Conservation (phyloP, 2,888 invertebrate species). For the Pilophorus perplexus region DNA sequence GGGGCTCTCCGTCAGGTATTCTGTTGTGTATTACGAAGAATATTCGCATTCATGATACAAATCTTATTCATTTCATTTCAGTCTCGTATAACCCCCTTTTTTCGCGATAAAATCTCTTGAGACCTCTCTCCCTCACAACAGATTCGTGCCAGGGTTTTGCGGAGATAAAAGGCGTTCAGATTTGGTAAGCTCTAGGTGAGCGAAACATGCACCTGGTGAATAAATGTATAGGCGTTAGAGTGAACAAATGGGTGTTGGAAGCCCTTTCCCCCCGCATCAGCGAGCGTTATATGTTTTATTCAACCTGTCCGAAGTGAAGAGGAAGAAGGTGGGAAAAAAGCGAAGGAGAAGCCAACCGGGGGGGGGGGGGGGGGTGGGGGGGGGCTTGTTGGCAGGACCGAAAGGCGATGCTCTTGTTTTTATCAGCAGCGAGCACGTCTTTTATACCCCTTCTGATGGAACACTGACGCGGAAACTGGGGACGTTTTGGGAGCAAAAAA, state of each 20-base stretch:
- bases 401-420: conserved; percentile 5
- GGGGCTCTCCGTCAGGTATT: too few relatives aligned
- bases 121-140: conserved; percentile 14
- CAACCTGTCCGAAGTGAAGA: conserved; percentile 34
- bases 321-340: background rate
- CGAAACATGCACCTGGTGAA: conserved; percentile 40
- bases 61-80: conserved; percentile 25
- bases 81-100: background rate
- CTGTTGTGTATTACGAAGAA: too few relatives aligned
- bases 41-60: conserved; percentile 5
- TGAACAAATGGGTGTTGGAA: conserved; percentile 39
- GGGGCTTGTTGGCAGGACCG: background rate
- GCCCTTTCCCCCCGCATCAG: conserved; percentile 25
- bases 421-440: too few relatives aligned
- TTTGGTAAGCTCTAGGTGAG: conserved; percentile 32
- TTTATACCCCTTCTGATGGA: too few relatives aligned
- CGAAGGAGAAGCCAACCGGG: background rate
- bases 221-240: conserved; percentile 40
- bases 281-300: conserved; percentile 38
- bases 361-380: background rate
- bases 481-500: too few relatives aligned
- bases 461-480: too few relatives aligned
- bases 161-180: conserved; percentile 35
- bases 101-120: conserved; percentile 5
- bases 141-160: conserved; percentile 25